Evolutionary conservation across 1,140 invertebrate genomes (phyloP).

Genomic region (Hycleus phaleratus): DNA sequence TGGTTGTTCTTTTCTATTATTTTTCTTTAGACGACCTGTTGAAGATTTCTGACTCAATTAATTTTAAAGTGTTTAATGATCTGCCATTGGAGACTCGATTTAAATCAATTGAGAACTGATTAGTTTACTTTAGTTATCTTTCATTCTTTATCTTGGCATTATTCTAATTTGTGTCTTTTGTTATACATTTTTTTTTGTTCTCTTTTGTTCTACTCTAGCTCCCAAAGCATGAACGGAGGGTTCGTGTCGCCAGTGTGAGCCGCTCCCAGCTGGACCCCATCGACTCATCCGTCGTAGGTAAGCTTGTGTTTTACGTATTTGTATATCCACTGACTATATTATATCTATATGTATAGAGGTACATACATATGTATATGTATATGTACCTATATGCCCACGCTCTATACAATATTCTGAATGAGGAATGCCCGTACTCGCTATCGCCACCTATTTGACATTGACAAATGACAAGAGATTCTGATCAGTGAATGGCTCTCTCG

Average conservation of each 20-base stretch:
- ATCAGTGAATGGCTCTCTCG: conserved; percentile 49
- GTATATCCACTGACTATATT: too few species aligned
- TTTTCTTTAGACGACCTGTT: too few species aligned
- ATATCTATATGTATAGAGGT: background rate
- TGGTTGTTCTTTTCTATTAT: too few species aligned
- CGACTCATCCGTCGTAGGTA: conserved; percentile 25
- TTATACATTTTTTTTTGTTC: background rate
- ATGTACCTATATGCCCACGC: conserved; percentile 22
- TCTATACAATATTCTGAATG: conserved; percentile 30
- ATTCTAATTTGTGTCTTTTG: conserved; percentile 13
- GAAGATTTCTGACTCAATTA: too few species aligned
- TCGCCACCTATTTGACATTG: conserved; percentile 55
- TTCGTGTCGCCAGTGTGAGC: conserved; percentile 56
- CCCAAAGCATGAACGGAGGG: conserved; percentile 51
- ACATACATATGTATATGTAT: background rate
- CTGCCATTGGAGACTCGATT: too few species aligned
- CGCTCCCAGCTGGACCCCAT: conserved; percentile 26
- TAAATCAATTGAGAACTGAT: too few species aligned
- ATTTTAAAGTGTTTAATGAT: too few species aligned
- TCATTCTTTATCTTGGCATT: conserved; percentile 8
- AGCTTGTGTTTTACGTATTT: background rate
- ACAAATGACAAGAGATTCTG: conserved; percentile 55
- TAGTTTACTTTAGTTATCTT: too few species aligned
- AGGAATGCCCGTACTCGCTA: conserved; percentile 41
- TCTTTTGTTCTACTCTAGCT: conserved; percentile 43